Conservation (phyloP, 2,888 invertebrate genomes). For the Erebia aethiops region DNA sequence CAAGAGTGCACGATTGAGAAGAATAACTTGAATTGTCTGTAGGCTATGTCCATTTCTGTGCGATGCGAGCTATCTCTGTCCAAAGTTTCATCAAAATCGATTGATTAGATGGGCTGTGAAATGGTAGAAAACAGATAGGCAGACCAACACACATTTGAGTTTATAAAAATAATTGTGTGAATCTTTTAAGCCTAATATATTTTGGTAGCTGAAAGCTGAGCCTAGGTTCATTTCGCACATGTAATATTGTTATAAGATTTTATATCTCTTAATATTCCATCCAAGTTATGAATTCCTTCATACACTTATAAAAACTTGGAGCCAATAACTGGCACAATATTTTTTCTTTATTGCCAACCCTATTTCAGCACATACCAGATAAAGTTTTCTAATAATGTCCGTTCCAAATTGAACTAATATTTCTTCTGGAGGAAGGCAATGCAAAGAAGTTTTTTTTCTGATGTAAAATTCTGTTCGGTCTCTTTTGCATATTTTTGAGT, state of each 20-base stretch:
- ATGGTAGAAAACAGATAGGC: too few species aligned
- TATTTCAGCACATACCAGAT: conserved; percentile 34
- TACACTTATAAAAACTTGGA: neutral
- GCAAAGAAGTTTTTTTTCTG: conserved; percentile 35
- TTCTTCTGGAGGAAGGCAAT: conserved; percentile 39
- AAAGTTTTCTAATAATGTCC: conserved; percentile 50
- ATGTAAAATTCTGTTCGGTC: conserved; percentile 25
- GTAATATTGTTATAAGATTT: neutral
- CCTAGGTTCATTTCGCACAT: too few species aligned
- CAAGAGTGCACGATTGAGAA: too few species aligned
- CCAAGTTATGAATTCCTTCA: conserved; percentile 11
- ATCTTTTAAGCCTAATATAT: too few species aligned
- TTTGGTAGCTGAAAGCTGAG: too few species aligned
- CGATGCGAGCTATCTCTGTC: too few species aligned
- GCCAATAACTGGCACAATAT: conserved; percentile 16
- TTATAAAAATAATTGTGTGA: too few species aligned
- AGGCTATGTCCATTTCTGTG: too few species aligned
- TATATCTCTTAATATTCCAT: conserved; percentile 5
- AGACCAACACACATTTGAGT: too few species aligned
- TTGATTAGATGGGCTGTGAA: too few species aligned
- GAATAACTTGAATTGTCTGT: too few species aligned
- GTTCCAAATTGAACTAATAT: conserved; percentile 48
- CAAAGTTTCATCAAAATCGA: too few species aligned
- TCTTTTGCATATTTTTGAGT: conserved; percentile 31
- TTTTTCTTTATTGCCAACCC: conserved; percentile 30